A percentile compares a stretch with the other conserved stretches of the same genome.
Conservation (phyloP, 1,140 invertebrate species). For the Globodera ellingtonae region DNA sequence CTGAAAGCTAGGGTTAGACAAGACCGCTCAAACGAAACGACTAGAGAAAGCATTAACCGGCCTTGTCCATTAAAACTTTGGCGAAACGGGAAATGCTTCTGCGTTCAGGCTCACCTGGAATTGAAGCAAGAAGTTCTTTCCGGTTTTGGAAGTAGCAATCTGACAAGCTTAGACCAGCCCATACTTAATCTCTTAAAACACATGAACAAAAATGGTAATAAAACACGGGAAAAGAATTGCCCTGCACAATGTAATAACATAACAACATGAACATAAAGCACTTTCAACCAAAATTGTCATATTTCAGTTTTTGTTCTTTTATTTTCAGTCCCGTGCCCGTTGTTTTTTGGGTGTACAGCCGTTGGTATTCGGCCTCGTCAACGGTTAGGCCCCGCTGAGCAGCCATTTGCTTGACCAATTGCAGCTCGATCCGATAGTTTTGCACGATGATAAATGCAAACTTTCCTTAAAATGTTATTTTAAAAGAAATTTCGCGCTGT, state of each 20-base stretch:
- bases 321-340: neutral
- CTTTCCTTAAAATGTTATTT: neutral
- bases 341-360: constrained; percentile 65
- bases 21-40: too few species aligned
- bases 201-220: neutral
- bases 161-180: neutral
- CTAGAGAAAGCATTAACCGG: too few species aligned
- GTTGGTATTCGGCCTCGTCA: constrained; percentile 86
- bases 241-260: neutral
- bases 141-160: neutral
- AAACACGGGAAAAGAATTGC: neutral
- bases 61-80: too few species aligned
- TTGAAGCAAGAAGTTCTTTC: neutral
- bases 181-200: neutral
- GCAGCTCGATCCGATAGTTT: constrained; percentile 96
- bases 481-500: neutral
- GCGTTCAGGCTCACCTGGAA: neutral
- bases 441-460: constrained; percentile 10
- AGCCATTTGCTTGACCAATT: constrained; percentile 93
- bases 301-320: neutral
- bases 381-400: constrained; percentile 89
- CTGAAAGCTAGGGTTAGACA: too few species aligned
- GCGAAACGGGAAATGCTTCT: neutral
- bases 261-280: neutral
- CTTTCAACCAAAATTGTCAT: too few species aligned